These are phyloP conservation scores for Podargus strigoides DNA, from an alignment of 2,797 vertebrate genomes.

Conservation along the genomic window DNA sequence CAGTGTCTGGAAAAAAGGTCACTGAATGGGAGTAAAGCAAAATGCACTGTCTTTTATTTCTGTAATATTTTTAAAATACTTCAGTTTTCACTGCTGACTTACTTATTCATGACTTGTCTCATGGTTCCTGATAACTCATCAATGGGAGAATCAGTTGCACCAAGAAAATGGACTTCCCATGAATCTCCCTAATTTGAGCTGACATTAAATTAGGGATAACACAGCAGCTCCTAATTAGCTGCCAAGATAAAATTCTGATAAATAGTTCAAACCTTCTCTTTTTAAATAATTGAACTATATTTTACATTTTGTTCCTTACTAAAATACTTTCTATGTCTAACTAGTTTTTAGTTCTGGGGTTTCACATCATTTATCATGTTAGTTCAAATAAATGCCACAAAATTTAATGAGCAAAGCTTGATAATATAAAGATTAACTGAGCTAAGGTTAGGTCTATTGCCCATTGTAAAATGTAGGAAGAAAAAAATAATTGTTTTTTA, in stretches of 20 bases:
- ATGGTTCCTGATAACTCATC: not conserved
- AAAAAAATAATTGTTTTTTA: not conserved
- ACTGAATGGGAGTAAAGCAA: not conserved
- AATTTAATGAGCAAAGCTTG: slow-evolving; percentile 11
- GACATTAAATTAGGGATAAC: not conserved
- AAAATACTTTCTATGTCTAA: not conserved
- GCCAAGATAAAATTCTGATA: slow-evolving; percentile 26
- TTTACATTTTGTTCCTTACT: not conserved
- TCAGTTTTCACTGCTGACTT: not conserved
- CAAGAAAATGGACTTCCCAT: not conserved
- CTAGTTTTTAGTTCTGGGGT: not conserved
- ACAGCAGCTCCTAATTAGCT: not conserved
- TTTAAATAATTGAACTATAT: not conserved
- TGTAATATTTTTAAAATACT: not conserved
- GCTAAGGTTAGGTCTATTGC: not conserved
- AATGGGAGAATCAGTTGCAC: not conserved
- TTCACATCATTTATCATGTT: not conserved
- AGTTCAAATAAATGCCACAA: slow-evolving; percentile 17
- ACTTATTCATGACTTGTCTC: not conserved
- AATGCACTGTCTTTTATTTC: not conserved
- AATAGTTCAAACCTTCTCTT: not conserved
- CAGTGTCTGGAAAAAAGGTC: not conserved
- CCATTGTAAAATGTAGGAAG: not conserved
- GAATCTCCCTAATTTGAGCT: not conserved
- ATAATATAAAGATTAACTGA: not conserved